phyloP scores from a whole-genome alignment of 35 echinoderm and acorn worm genomes.

The Eucidaris tribuloides region DNA sequence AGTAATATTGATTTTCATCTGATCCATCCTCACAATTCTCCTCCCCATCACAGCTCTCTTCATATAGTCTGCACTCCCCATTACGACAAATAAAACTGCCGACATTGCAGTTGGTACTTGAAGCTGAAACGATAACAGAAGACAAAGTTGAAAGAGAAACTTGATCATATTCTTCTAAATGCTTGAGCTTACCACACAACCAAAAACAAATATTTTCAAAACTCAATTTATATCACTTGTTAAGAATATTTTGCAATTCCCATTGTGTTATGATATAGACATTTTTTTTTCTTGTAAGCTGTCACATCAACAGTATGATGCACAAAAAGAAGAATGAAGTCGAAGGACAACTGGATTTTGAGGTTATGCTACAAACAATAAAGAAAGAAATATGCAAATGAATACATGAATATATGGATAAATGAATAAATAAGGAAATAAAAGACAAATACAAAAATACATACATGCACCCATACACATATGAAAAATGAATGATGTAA shows the following conservation, averaged over 20 bases:
- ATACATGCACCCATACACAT: too few relatives aligned
- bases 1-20: slow-evolving; percentile 50
- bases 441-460: too few relatives aligned
- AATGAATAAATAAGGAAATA: too few relatives aligned
- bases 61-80: slow-evolving; percentile 49
- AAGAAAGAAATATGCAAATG: too few relatives aligned
- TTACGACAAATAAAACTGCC: slow-evolving; percentile 28
- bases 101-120: not conserved
- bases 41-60: slow-evolving; percentile 56
- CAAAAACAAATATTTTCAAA: not conserved
- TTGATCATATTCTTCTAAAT: not conserved
- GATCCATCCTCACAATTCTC: slow-evolving; percentile 38
- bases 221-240: not conserved
- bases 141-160: not conserved
- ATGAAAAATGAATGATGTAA: too few relatives aligned
- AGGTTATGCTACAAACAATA: too few relatives aligned
- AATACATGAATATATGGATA: too few relatives aligned
- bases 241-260: not conserved
- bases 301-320: too few relatives aligned
- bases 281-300: not conserved
- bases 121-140: not conserved
- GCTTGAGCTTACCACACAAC: not conserved
- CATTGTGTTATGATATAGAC: not conserved
- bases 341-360: too few relatives aligned
- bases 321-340: too few relatives aligned